phyloP scores from a whole-genome alignment of 2,888 invertebrate species.

The Taphrorychus bicolor region DNA sequence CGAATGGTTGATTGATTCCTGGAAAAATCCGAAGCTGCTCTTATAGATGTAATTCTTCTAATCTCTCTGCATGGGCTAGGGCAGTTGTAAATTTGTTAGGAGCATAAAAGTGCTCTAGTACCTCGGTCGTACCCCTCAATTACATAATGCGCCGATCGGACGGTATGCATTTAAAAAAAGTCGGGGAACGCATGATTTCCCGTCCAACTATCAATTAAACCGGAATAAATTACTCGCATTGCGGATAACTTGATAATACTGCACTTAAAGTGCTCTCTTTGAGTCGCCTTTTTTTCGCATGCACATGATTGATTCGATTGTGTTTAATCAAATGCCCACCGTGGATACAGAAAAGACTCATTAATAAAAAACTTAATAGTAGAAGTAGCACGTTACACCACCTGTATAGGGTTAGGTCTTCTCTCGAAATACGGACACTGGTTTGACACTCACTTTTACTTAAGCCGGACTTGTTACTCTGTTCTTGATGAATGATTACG shows the following conservation, averaged over 20 bases:
- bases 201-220: constrained; percentile 22
- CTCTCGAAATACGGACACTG: too few relatives aligned
- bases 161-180: constrained; percentile 19
- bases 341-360: too few relatives aligned
- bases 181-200: constrained; percentile 21
- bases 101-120: constrained; percentile 13
- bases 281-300: constrained; percentile 1
- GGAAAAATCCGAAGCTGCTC: constrained; percentile 1
- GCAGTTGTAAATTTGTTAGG: constrained; percentile 12
- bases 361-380: too few relatives aligned
- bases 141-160: constrained; percentile 18
- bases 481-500: too few relatives aligned
- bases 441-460: too few relatives aligned
- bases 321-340: not conserved
- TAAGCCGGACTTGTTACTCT: too few relatives aligned
- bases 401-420: too few relatives aligned
- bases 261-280: not conserved
- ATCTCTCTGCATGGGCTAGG: not conserved
- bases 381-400: too few relatives aligned
- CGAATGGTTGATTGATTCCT: constrained; percentile 1
- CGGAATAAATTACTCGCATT: constrained; percentile 22
- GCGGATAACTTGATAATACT: constrained; percentile 11
- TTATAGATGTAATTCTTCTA: not conserved
- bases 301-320: constrained; percentile 4
- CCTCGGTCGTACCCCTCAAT: constrained; percentile 25